phyloP scores from a whole-genome alignment of 2,797 vertebrate genomes.

The Thaleichthys pacificus region DNA sequence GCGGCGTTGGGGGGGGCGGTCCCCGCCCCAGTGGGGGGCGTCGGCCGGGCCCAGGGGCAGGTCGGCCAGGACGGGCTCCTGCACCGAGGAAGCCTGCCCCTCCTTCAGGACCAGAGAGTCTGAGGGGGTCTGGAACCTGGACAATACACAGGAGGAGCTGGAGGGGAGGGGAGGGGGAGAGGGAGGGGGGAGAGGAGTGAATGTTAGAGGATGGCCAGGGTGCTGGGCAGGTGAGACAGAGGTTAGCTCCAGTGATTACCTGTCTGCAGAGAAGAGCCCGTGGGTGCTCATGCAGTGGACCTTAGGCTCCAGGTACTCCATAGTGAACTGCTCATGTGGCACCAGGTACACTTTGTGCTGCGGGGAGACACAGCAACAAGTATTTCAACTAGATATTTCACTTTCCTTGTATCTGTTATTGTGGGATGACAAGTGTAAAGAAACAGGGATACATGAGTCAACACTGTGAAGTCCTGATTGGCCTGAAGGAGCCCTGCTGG shows the following conservation, averaged over 20 bases:
- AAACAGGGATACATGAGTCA: too few relatives aligned
- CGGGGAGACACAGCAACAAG: background rate
- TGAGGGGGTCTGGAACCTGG: constrained; percentile 88
- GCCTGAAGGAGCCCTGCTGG: background rate
- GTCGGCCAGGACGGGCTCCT: constrained; percentile 65
- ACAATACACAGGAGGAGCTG: constrained; percentile 86
- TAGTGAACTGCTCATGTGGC: constrained; percentile 77
- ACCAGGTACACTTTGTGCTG: constrained; percentile 86
- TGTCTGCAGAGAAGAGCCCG: constrained; percentile 83
- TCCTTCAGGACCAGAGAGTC: constrained; percentile 84
- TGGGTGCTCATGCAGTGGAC: constrained; percentile 86
- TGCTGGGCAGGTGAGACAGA: background rate
- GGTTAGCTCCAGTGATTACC: constrained; percentile 63
- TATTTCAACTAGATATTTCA: background rate
- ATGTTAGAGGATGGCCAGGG: background rate
- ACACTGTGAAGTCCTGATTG: background rate
- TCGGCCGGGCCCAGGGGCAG: constrained; percentile 43
- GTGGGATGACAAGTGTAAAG: too few relatives aligned
- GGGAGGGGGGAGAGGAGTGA: too few relatives aligned
- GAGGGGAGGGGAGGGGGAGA: background rate
- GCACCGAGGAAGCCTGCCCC: constrained; percentile 77
- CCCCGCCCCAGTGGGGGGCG: constrained; percentile 38
- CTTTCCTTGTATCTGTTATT: background rate
- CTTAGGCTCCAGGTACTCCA: constrained; percentile 83
- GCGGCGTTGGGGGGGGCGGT: constrained; percentile 69